Evolutionary conservation across 2,113 vertebrate genomes (phyloP).

Genomic region (Thomomys bottae): DNA sequence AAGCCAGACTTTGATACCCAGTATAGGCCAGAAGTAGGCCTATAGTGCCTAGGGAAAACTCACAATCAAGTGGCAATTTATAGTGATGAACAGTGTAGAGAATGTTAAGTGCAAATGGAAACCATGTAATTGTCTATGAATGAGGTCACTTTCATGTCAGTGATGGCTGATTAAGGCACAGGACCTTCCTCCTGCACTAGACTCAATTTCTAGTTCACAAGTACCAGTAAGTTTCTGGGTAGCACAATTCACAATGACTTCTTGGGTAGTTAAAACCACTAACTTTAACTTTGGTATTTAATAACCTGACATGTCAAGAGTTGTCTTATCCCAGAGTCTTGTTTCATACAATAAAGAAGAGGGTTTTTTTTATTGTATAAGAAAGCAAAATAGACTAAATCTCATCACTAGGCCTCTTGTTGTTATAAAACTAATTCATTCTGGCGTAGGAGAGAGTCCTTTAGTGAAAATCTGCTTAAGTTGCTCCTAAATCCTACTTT

Average conservation of each 20-base stretch:
- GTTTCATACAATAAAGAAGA: constrained; percentile 4
- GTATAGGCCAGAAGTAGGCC: neutral
- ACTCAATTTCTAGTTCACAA: neutral
- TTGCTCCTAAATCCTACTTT: constrained; percentile 19
- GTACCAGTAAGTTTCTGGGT: neutral
- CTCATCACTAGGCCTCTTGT: neutral
- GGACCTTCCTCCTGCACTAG: neutral
- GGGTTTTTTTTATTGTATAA: constrained; percentile 1
- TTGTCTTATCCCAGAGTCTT: constrained; percentile 24
- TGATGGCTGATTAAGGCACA: neutral
- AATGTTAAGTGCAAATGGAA: neutral
- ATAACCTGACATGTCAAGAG: neutral
- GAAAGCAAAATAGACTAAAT: constrained; percentile 38
- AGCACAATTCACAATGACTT: neutral
- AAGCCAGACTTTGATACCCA: neutral
- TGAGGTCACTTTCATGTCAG: neutral
- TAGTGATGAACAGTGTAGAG: neutral
- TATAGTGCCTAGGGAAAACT: neutral
- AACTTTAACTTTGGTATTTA: constrained; percentile 23
- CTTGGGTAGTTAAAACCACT: constrained; percentile 35
- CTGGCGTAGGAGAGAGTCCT: constrained; percentile 31
- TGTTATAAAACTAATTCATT: constrained; percentile 23
- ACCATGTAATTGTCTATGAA: neutral
- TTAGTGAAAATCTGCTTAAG: neutral
- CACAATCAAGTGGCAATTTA: neutral